These are phyloP conservation scores for Tachysurus vachellii DNA, from an alignment of 2,113 vertebrate species.

Conservation along the genomic window DNA sequence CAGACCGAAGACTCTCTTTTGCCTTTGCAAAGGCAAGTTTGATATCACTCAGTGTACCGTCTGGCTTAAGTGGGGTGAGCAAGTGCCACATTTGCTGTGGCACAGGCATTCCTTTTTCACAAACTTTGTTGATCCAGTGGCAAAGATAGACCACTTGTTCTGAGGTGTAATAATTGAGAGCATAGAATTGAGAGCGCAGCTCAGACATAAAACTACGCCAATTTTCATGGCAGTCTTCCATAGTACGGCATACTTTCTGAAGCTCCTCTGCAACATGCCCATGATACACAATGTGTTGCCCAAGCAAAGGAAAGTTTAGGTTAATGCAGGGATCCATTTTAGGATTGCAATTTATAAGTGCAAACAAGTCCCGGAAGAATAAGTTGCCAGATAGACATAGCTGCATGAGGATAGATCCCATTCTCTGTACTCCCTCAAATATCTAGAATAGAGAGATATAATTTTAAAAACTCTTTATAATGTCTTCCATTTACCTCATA, in stretches of 20 bases:
- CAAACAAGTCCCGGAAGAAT: constrained; percentile 70
- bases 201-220: constrained; percentile 68
- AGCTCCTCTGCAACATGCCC: constrained; percentile 64
- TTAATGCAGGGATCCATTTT: constrained; percentile 59
- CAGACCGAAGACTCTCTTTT: neutral
- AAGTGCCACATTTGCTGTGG: constrained; percentile 67
- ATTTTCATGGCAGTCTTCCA: constrained; percentile 70
- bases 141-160: constrained; percentile 75
- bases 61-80: constrained; percentile 68
- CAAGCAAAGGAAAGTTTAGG: constrained; percentile 58
- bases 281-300: constrained; percentile 50
- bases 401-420: constrained; percentile 68
- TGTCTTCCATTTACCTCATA: neutral
- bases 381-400: constrained; percentile 73
- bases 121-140: constrained; percentile 63
- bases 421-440: constrained; percentile 70
- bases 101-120: constrained; percentile 32
- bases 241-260: constrained; percentile 59
- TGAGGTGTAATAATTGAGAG: constrained; percentile 73
- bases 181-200: constrained; percentile 63
- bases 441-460: constrained; percentile 59
- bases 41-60: constrained; percentile 63
- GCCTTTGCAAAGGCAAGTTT: constrained; percentile 53
- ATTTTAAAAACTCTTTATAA: neutral
- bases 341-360: constrained; percentile 63